These are phyloP conservation scores for Poecile atricapillus DNA, from an alignment of 2,113 vertebrate species.

Conservation along the genomic window DNA sequence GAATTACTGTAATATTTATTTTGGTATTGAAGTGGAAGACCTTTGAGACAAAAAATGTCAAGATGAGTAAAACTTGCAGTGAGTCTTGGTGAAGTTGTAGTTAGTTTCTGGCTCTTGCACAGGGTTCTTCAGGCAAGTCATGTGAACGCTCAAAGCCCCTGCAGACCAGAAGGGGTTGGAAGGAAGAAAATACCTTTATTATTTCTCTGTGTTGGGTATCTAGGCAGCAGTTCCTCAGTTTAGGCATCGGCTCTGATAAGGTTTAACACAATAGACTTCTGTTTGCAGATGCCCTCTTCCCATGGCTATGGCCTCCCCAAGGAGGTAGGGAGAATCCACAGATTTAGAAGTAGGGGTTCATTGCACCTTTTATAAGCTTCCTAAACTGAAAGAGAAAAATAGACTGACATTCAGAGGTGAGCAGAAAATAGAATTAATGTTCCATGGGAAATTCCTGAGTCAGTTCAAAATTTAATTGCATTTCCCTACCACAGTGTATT, in stretches of 20 bases:
- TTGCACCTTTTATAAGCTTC: neutral
- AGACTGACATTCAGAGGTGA: conserved; percentile 54
- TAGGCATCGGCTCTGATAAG: neutral
- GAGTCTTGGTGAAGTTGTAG: neutral
- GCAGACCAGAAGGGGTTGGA: neutral
- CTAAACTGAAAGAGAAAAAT: conserved; percentile 35
- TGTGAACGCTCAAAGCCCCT: neutral
- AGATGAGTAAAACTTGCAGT: neutral
- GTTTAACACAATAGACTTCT: neutral
- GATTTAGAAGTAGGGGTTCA: neutral
- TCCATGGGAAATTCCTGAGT: conserved; percentile 60
- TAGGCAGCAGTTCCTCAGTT: neutral
- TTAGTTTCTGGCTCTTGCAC: neutral
- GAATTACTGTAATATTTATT: neutral
- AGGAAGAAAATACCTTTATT: neutral
- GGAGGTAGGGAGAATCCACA: neutral
- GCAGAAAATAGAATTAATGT: conserved; percentile 63
- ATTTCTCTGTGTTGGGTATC: neutral
- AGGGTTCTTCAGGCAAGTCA: neutral
- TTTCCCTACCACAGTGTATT: conserved; percentile 47
- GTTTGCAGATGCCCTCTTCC: neutral
- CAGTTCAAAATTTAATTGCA: conserved; percentile 60
- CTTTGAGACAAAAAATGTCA: neutral
- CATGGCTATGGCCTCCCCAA: neutral
- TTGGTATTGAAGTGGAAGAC: neutral